A percentile compares a stretch with the other conserved stretches of the same genome.
These are phyloP conservation scores for Adelphocoris suturalis DNA, from an alignment of 2,888 invertebrate genomes.

Conservation along the genomic window DNA sequence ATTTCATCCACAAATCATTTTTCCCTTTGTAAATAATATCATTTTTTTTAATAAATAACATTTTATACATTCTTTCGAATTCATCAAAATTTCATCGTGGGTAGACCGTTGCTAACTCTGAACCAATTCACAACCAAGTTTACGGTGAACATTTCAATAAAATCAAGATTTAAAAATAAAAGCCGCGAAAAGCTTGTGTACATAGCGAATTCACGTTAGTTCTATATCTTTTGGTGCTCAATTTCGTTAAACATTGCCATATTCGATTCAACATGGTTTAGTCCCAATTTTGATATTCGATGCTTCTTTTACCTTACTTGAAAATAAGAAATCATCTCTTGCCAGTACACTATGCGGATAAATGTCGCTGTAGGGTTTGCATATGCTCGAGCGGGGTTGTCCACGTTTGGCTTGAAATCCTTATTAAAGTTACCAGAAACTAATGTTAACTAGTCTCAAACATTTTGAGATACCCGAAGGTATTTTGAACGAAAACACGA, in stretches of 20 bases:
- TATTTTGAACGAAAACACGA: background rate
- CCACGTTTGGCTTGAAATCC: background rate
- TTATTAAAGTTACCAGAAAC: conserved; percentile 2
- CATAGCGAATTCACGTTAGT: background rate
- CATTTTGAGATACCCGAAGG: background rate
- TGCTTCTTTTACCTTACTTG: background rate
- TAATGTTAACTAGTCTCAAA: conserved; percentile 18
- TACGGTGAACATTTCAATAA: too few species aligned
- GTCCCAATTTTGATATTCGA: background rate
- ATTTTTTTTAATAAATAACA: background rate
- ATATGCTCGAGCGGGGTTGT: background rate
- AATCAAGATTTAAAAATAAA: too few species aligned
- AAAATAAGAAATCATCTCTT: background rate
- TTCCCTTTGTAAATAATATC: background rate
- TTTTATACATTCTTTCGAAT: background rate
- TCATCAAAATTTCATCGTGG: background rate
- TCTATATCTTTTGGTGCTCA: background rate
- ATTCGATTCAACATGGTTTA: conserved; percentile 6
- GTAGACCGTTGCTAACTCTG: background rate
- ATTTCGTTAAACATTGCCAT: background rate
- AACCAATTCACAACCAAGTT: too few species aligned
- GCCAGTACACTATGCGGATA: too few species aligned
- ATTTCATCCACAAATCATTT: background rate
- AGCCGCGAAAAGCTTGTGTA: background rate
- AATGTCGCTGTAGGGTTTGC: too few species aligned